phyloP scores from a whole-genome alignment of 1,140 invertebrate genomes.

The Adoxophyes honmai region DNA sequence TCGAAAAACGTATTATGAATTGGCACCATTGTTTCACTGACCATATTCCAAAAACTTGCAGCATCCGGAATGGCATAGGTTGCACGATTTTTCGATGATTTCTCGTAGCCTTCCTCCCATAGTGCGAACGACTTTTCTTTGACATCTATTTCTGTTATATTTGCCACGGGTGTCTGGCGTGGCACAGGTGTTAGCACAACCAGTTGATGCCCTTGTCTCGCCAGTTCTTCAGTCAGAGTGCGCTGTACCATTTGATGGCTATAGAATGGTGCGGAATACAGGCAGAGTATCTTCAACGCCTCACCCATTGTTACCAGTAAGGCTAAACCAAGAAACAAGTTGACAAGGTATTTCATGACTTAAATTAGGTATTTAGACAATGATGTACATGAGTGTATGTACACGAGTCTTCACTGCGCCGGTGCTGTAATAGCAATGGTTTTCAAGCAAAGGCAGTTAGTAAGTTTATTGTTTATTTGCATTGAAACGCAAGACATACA shows the following conservation, averaged over 20 bases:
- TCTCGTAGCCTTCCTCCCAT: not conserved
- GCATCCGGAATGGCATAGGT: not conserved
- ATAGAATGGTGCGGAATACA: too few relatives aligned
- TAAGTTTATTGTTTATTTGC: too few relatives aligned
- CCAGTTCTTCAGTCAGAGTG: not conserved
- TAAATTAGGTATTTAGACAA: too few relatives aligned
- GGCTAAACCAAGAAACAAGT: too few relatives aligned
- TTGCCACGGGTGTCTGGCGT: not conserved
- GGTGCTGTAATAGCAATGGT: too few relatives aligned
- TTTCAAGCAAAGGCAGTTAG: too few relatives aligned
- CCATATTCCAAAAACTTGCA: not conserved
- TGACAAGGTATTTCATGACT: too few relatives aligned
- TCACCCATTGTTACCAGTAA: too few relatives aligned
- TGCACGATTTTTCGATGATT: not conserved
- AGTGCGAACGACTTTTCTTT: not conserved
- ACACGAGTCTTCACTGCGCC: too few relatives aligned
- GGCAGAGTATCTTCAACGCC: too few relatives aligned
- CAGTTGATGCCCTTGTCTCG: not conserved
- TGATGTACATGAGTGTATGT: too few relatives aligned
- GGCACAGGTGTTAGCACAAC: not conserved
- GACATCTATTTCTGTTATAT: not conserved
- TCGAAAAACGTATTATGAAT: not conserved
- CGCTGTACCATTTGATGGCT: not conserved
- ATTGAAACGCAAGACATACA: too few relatives aligned
- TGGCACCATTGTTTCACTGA: not conserved